These are phyloP conservation scores for Pseudorectes ferrugineus DNA, from an alignment of 2,113 vertebrate species.

Conservation along the genomic window DNA sequence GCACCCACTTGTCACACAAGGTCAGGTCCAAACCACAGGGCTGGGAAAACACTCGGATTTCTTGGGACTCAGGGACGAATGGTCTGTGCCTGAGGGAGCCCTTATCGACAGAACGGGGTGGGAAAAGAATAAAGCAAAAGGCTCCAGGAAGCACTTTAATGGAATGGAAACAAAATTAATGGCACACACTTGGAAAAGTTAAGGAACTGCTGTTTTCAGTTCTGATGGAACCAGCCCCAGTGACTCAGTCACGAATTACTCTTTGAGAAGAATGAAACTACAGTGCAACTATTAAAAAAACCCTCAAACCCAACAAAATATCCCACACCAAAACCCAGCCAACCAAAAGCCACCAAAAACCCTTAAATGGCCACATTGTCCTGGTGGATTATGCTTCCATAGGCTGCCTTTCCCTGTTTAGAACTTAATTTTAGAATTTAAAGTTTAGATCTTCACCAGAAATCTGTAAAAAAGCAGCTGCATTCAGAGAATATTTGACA, in stretches of 20 bases:
- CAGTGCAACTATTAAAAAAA: neutral
- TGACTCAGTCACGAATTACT: neutral
- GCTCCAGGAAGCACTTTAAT: neutral
- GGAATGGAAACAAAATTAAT: neutral
- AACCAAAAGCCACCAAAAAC: neutral
- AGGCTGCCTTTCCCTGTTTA: neutral
- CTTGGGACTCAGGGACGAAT: neutral
- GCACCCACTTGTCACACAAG: neutral
- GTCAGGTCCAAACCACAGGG: neutral
- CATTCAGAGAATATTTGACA: neutral
- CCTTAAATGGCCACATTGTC: rapidly evolving
- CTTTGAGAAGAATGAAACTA: neutral
- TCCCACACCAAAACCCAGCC: neutral
- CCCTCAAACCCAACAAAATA: too few relatives aligned
- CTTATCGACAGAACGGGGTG: neutral
- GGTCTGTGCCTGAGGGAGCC: neutral
- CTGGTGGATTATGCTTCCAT: rapidly evolving
- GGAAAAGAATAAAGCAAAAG: neutral
- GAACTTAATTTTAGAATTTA: neutral
- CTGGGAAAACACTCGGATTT: neutral
- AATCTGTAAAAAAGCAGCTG: neutral
- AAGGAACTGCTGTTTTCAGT: neutral
- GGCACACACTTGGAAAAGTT: neutral
- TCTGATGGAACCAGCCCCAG: neutral
- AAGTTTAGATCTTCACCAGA: neutral